phyloP scores from a whole-genome alignment of 2,797 vertebrate genomes.

The Squalus acanthias region DNA sequence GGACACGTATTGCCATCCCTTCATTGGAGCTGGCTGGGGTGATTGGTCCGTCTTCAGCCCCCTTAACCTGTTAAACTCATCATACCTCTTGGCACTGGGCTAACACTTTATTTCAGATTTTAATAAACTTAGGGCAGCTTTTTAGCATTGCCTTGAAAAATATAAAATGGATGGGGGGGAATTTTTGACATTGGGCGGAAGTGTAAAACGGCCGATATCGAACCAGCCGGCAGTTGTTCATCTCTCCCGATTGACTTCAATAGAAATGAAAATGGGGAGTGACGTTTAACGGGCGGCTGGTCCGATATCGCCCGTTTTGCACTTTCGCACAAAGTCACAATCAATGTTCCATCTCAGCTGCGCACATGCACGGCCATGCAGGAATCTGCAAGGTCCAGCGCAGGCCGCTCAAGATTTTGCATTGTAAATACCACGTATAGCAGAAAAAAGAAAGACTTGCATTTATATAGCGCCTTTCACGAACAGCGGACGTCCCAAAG shows the following conservation, averaged over 20 bases:
- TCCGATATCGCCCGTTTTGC: not conserved
- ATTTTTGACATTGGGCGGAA: not conserved
- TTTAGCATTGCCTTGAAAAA: not conserved
- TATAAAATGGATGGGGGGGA: not conserved
- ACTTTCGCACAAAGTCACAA: not conserved
- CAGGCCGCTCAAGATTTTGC: too few relatives aligned
- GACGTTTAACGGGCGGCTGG: not conserved
- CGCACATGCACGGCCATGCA: too few relatives aligned
- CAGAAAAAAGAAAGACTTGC: too few relatives aligned
- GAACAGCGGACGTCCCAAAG: too few relatives aligned
- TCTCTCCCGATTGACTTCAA: not conserved
- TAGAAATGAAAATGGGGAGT: not conserved
- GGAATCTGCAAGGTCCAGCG: not conserved
- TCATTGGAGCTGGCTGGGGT: not conserved
- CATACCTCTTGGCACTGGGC: not conserved
- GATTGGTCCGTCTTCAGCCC: not conserved
- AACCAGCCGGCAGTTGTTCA: not conserved
- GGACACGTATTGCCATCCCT: not conserved
- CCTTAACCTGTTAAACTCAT: not conserved
- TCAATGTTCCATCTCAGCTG: too few relatives aligned
- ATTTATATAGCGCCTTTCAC: too few relatives aligned
- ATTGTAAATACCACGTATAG: too few relatives aligned
- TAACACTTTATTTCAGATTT: not conserved
- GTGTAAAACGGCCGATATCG: not conserved
- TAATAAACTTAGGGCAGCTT: not conserved